Evolutionary conservation across 2,113 vertebrate species (phyloP).

Genomic region (Dermatemys mawii): DNA sequence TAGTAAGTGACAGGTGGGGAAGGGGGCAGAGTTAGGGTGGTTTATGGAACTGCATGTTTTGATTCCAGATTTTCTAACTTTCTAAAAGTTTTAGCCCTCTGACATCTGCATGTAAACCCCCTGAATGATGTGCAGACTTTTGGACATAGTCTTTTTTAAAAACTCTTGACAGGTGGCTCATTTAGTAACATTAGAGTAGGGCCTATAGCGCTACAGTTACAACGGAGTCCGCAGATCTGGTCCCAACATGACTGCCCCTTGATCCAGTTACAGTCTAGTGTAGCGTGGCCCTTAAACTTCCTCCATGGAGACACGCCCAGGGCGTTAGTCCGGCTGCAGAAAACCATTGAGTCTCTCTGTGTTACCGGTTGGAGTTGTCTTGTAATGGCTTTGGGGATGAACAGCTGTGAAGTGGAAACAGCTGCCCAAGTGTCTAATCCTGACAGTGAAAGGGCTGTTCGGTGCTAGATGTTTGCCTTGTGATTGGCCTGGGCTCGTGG

Average conservation of each 20-base stretch:
- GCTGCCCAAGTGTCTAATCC: neutral
- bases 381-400: neutral
- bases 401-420: neutral
- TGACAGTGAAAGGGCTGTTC: neutral
- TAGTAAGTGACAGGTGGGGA: no score
- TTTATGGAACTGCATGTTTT: neutral
- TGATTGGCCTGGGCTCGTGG: neutral
- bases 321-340: neutral
- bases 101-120: neutral
- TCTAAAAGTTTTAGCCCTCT: neutral
- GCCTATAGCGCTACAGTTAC: neutral
- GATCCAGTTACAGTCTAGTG: rapidly evolving
- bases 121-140: neutral
- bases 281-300: neutral
- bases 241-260: neutral
- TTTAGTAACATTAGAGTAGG: neutral
- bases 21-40: neutral
- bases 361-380: neutral
- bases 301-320: neutral
- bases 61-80: neutral
- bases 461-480: neutral
- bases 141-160: neutral
- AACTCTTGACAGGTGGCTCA: neutral
- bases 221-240: neutral
- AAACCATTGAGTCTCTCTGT: neutral